These are phyloP conservation scores for Pelmatolapia mariae DNA, from an alignment of 2,113 vertebrate species.

Conservation along the genomic window DNA sequence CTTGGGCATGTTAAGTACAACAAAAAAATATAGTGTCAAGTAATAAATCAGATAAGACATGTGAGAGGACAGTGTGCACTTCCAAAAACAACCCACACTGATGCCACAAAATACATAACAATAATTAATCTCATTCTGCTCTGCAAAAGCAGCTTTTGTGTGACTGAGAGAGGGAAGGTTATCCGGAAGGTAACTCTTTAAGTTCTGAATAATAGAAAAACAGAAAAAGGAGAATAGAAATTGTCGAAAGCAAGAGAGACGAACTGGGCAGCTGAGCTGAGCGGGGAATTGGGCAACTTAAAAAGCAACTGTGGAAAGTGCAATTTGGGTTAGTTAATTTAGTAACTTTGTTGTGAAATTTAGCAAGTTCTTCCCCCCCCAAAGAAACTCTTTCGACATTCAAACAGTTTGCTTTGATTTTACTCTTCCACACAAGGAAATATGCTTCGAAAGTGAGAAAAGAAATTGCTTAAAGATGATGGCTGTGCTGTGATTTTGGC, in stretches of 20 bases:
- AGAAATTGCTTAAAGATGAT: neutral
- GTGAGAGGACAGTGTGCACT: neutral
- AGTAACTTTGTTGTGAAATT: neutral
- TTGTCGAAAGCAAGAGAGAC: neutral
- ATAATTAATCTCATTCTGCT: neutral
- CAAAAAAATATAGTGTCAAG: neutral
- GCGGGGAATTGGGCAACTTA: neutral
- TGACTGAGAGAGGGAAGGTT: neutral
- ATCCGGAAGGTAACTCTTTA: neutral
- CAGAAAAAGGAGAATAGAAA: neutral
- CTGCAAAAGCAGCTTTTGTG: accelerated
- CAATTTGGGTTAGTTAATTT: neutral
- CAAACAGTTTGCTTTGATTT: neutral
- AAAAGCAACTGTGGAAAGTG: neutral
- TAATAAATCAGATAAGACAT: neutral
- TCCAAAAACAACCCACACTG: neutral
- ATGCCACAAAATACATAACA: neutral
- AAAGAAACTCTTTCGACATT: neutral
- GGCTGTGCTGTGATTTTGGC: neutral
- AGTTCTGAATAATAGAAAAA: neutral
- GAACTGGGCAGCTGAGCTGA: neutral
- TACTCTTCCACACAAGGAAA: neutral
- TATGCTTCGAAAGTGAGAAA: neutral
- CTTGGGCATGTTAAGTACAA: neutral
- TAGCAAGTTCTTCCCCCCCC: too few relatives aligned